phyloP scores from a whole-genome alignment of 2,888 invertebrate species.

The Eubasilissa splendida region DNA sequence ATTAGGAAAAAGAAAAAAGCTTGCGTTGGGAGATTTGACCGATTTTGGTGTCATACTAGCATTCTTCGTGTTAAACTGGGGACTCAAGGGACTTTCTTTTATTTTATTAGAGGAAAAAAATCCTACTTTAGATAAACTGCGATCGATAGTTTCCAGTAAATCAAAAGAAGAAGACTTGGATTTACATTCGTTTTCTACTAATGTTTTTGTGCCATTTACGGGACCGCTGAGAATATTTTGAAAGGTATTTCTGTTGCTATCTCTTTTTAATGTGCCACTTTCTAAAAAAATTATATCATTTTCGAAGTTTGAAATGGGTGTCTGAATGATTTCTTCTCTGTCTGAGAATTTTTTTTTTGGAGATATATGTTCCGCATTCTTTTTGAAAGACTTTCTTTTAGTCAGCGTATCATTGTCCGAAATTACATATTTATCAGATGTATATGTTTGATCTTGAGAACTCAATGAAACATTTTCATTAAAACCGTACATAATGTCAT shows the following conservation, averaged over 20 bases:
- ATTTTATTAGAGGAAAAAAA: slow-evolving; percentile 27
- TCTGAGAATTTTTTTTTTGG: background rate
- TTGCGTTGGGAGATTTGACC: slow-evolving; percentile 47
- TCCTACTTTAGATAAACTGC: slow-evolving; percentile 50
- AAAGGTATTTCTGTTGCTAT: slow-evolving; percentile 29
- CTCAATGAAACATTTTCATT: slow-evolving; percentile 28
- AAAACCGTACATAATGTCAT: slow-evolving; percentile 26
- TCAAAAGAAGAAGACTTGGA: slow-evolving; percentile 49
- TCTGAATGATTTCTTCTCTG: slow-evolving; percentile 17
- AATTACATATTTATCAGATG: background rate
- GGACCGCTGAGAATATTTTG: background rate
- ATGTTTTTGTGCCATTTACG: background rate
- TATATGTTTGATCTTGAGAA: background rate
- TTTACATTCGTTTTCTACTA: slow-evolving; percentile 28
- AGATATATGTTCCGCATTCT: background rate
- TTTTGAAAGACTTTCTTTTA: slow-evolving; percentile 34
- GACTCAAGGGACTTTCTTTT: slow-evolving; percentile 40
- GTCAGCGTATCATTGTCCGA: slow-evolving; percentile 48
- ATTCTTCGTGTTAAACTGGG: slow-evolving; percentile 55
- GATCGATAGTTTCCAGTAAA: slow-evolving; percentile 54
- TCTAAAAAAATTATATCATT: background rate
- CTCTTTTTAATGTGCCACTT: slow-evolving; percentile 42
- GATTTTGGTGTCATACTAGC: slow-evolving; percentile 55
- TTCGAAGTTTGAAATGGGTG: background rate
- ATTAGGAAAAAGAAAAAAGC: slow-evolving; percentile 50